Evolutionary conservation across 2,888 invertebrate genomes (phyloP), one percentile per base, ranked within the genome.

Genomic region (Dryocosmus kuriphilus): DNA sequence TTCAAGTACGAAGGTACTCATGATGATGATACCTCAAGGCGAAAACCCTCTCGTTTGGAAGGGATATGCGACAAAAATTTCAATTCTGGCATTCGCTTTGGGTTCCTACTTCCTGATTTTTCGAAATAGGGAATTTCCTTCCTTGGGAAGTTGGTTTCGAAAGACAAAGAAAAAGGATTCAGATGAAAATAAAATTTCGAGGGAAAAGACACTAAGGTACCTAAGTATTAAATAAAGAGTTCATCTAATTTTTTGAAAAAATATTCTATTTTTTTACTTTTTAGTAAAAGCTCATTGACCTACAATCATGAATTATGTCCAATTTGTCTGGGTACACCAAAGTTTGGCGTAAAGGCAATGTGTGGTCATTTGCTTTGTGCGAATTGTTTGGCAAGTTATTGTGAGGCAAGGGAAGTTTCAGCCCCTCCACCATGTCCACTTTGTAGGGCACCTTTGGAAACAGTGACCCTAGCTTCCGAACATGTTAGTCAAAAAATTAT

Each of bases 401-500:
- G 83, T 78, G 83, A 85, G 57, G 89, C 87, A 90, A 90, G 84
- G 91, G 89, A 88, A 90, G 90, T 86, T 91, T 91, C 85, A 90
- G 89, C 83, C 27, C 85, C 84, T 30, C 85, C 85, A 30, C 87
- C 85, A 73, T 87, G 86, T 80, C 88, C 86, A n/a, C 81, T 86
- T 27, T 88, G 85, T 78, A 84, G 87, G 24, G 83, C 83, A 46
- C 86, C 85, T 27, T 80, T 86, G 71, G 78, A 85, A 84, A 89
- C 88, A 38, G 79, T 89, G 85, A 88, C 86, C 84, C 76, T 89
- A 77, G 79, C 84, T 78, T 81, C 82, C 55, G 84, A 87, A 71
- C 83, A 85, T 81, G 86, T 87, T 78, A 78, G 51, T 51, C 27
- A 16, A 16, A n/a, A 55, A 55, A 55, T 55, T 11, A 55, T 55